phyloP scores from a whole-genome alignment of 2,888 invertebrate species.

The Cataglyphis albicans region DNA sequence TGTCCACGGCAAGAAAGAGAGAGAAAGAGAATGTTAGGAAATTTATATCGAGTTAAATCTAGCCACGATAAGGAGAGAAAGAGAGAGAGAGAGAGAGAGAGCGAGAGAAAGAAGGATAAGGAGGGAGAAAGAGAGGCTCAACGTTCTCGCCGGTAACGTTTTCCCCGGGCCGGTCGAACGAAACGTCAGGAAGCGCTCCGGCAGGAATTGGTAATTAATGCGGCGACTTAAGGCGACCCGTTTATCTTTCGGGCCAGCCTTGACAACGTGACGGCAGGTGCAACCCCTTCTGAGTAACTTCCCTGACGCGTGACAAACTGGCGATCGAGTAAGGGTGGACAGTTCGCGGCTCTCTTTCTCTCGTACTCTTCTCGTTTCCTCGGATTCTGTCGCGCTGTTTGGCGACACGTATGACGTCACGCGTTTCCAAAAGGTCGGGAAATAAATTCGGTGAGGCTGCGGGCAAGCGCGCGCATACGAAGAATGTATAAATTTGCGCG shows the following conservation, averaged over 20 bases:
- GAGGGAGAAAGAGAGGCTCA: constrained; percentile 3
- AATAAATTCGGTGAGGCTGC: constrained; percentile 15
- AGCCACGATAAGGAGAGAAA: constrained; percentile 3
- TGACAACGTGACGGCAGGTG: constrained; percentile 80
- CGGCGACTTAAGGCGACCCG: constrained; percentile 70
- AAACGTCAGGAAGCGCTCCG: constrained; percentile 35
- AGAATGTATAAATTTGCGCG: constrained; percentile 32
- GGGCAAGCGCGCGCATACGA: constrained; percentile 1
- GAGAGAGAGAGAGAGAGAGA: constrained; percentile 33
- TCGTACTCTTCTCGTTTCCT: neutral
- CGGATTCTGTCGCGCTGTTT: neutral
- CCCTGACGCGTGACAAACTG: constrained; percentile 83
- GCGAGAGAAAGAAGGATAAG: constrained; percentile 31
- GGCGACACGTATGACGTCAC: constrained; percentile 10
- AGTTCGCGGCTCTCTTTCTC: constrained; percentile 42
- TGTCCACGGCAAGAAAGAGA: constrained; percentile 34
- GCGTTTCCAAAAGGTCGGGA: constrained; percentile 1
- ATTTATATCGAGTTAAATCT: constrained; percentile 67
- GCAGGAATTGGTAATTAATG: constrained; percentile 78
- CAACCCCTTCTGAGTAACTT: constrained; percentile 70
- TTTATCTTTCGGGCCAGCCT: constrained; percentile 77
- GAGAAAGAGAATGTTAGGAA: constrained; percentile 48
- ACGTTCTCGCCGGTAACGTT: constrained; percentile 57
- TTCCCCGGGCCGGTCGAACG: constrained; percentile 18
- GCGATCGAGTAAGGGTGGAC: constrained; percentile 85